phyloP scores from a whole-genome alignment of 2,113 vertebrate genomes.

The Toxotes jaculatrix region DNA sequence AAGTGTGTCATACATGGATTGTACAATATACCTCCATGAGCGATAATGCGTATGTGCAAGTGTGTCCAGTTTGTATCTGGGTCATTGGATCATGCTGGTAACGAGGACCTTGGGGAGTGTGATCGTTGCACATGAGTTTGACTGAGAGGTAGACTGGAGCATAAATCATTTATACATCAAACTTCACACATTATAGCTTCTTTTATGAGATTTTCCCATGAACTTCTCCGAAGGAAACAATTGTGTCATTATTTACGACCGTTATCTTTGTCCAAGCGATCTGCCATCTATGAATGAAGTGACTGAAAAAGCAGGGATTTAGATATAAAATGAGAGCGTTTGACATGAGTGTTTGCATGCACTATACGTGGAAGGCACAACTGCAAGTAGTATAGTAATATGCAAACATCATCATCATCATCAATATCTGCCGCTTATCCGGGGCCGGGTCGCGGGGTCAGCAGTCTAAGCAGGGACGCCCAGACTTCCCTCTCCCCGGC shows the following conservation, averaged over 20 bases:
- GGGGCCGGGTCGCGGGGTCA: too few relatives aligned
- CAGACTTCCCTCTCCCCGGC: too few relatives aligned
- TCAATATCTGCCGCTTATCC: too few relatives aligned
- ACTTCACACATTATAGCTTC: conserved; percentile 31
- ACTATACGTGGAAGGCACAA: neutral
- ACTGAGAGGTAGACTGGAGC: conserved; percentile 59
- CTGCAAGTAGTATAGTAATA: neutral
- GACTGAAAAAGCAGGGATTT: conserved; percentile 13
- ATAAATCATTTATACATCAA: conserved; percentile 52
- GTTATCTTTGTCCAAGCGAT: conserved; percentile 12
- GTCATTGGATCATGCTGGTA: conserved; percentile 65
- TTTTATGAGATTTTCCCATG: conserved; percentile 59
- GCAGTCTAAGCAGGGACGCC: too few relatives aligned
- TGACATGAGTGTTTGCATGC: neutral
- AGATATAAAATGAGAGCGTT: neutral
- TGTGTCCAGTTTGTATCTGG: conserved; percentile 45
- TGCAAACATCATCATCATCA: too few relatives aligned
- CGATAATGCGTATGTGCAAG: neutral
- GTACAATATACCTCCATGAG: conserved; percentile 3
- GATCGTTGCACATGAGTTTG: conserved; percentile 54
- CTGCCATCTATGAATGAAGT: neutral
- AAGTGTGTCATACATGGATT: conserved; percentile 31
- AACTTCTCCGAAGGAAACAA: conserved; percentile 29
- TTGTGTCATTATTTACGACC: conserved; percentile 19
- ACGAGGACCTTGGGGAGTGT: conserved; percentile 47